Evolutionary conservation across 2,113 vertebrate genomes (phyloP), one percentile per base, ranked within the genome.

Genomic region (Gymnarchus niloticus): DNA sequence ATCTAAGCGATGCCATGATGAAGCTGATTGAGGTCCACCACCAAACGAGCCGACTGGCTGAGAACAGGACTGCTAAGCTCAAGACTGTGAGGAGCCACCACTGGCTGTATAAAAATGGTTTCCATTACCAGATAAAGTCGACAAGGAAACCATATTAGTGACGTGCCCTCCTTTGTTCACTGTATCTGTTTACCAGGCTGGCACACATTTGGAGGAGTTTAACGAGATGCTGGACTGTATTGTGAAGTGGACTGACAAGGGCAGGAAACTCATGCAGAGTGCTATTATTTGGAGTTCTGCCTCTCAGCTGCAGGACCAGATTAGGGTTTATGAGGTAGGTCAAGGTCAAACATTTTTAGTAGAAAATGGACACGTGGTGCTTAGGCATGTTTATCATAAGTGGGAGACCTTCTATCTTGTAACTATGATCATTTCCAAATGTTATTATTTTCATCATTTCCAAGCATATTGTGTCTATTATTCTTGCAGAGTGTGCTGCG

Each of bases 181-280:
- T 5, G 76, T 85, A 4, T 88, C 52, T 87, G 6, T 59, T 86
- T 83, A 88, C 78, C 83, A 99, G 96, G 95, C 96, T 33, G 86
- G 91, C 83, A 93, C 95, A 54, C 95, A 97, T 87, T 91, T 99
- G 87, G 96, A 98, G 87, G 97, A 98, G 91, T 99, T 97, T 88
- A 96, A 93, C 85, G 97, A 97, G 87, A 97, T 96, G 94, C 91
- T 97, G 85, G 96, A 96, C 85, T 96, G 95, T 69, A 94, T 97
- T 89, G 3, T 95, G 91, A 96, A 95, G 87, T 99, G 97, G 97
- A 95, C 93, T 0, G 96, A 98, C 85, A 98, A 97, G 93, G 96
- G 96, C 56, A 96, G 95, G 88, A 93, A 94, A 84, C 90, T 98
- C 81, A 92, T 95, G n/a, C 95, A 95, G 8, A 95, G 94, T 52